These are phyloP conservation scores for Theocolax elegans DNA, from an alignment of 1,140 invertebrate genomes.

Conservation along the genomic window DNA sequence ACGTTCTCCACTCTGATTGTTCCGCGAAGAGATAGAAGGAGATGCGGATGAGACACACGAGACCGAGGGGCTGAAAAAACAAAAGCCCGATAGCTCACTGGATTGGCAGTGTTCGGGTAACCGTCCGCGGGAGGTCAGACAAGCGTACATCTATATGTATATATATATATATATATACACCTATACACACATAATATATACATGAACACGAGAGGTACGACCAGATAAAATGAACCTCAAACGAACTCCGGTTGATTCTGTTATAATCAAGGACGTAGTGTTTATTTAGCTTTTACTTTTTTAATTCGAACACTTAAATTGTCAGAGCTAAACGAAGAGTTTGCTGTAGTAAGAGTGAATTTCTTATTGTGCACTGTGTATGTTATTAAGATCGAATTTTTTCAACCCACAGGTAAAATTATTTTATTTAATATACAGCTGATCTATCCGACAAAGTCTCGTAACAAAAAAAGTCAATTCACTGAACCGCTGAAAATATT, in stretches of 20 bases:
- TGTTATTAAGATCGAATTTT: too few species aligned
- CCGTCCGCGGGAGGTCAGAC: background rate
- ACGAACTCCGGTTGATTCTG: conserved; percentile 9
- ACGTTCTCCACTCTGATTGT: conserved; percentile 50
- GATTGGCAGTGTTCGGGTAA: background rate
- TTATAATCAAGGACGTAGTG: conserved; percentile 45
- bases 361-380: too few species aligned
- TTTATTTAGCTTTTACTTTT: background rate
- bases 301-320: too few species aligned
- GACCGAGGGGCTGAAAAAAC: conserved; percentile 14
- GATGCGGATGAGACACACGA: conserved; percentile 17
- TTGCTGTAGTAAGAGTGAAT: background rate
- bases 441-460: too few species aligned
- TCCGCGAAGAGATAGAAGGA: conserved; percentile 31
- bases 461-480: conserved; percentile 4
- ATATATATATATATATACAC: too few species aligned
- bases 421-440: too few species aligned
- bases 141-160: too few species aligned
- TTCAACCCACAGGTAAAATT: too few species aligned
- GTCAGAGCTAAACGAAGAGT: too few species aligned
- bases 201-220: too few species aligned
- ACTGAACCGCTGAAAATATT: background rate
- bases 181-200: too few species aligned
- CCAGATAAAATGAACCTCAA: conserved; percentile 30
- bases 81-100: conserved; percentile 40